Conservation (phyloP, 2,113 vertebrate genomes). For the Eidolon helvum region DNA sequence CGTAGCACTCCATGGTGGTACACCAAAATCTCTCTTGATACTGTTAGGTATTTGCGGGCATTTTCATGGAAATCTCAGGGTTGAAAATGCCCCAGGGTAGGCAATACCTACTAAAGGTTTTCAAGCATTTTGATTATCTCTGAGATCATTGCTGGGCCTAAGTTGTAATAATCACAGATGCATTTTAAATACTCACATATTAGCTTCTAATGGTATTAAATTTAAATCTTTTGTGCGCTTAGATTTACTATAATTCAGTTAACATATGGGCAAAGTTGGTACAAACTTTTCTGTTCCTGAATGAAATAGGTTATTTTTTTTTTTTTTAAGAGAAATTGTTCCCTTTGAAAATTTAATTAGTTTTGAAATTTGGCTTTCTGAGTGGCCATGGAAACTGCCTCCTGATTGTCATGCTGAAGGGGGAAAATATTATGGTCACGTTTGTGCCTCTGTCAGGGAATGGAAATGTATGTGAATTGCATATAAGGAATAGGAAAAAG, state of each 20-base stretch:
- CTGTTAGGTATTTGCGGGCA: not conserved
- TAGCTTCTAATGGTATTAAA: not conserved
- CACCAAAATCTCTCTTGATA: not conserved
- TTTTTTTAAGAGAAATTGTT: slow-evolving; percentile 15
- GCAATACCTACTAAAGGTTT: not conserved
- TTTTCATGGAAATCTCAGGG: slow-evolving; percentile 22
- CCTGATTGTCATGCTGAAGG: not conserved
- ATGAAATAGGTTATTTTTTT: not conserved
- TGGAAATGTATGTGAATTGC: not conserved
- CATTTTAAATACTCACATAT: not conserved
- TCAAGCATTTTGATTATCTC: slow-evolving; percentile 7
- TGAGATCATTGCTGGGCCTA: not conserved
- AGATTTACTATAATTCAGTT: not conserved
- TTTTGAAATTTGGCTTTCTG: slow-evolving; percentile 28
- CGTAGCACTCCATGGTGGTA: not conserved
- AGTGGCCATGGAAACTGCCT: not conserved
- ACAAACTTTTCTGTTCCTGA: not conserved
- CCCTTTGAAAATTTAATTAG: slow-evolving; percentile 43
- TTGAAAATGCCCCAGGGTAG: not conserved
- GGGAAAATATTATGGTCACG: not conserved
- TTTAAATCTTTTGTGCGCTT: not conserved
- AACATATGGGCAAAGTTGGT: not conserved
- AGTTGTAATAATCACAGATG: not conserved
- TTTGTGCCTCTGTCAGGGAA: not conserved
- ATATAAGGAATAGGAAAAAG: slow-evolving; percentile 19